Evolutionary conservation across 2,888 invertebrate species (phyloP), one percentile per base, ranked within the genome.

Genomic region (Suillia variegata): DNA sequence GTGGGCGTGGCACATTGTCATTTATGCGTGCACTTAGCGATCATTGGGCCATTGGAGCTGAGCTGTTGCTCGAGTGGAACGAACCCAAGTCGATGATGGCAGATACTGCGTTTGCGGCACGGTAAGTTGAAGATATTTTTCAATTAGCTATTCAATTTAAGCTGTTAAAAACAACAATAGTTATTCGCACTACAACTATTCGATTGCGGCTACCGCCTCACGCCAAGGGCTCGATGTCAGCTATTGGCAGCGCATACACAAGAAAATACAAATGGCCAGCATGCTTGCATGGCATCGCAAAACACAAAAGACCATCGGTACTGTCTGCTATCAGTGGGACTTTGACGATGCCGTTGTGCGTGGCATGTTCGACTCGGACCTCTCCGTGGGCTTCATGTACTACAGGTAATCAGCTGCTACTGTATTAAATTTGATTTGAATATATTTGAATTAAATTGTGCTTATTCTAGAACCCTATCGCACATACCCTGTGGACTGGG

Each of bases 181-280:
- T 47, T 80, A 80, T 56, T 65, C 67, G 2, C 70, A 73, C n/a
- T 68, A 77, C 56, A 69, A 71, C 17, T 76, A 72, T 47, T 70
- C 77, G 1, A 26, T 79, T 31, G 81, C 80, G 4, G 70, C 79
- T n/a, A 75, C 80, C 0, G 66, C 73, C 5, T 81, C 82, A 1
- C 67, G 70, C 0, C 71, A 73, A 33, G 81, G 79, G 1, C 68
- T 82, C 22, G 81, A 82, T 61, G 64, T 80, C 2, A 82, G 80
- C 67, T 80, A 78, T 56, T 82, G 82, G 82, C 79, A 78, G 26
- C 78, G 80, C 10, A 66, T 82, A 20, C 75, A 80, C 68, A 67
- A 67, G 15, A 68, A 68, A 17, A 74, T 82, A 22, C 82, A 82
- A 65, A 73, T 82, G 72, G 81, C 79, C 42, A 77, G 70, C 15